Evolutionary conservation across 2,113 vertebrate genomes (phyloP), one percentile per base, ranked within the genome.

Genomic region (Protomyctophum bolini): DNA sequence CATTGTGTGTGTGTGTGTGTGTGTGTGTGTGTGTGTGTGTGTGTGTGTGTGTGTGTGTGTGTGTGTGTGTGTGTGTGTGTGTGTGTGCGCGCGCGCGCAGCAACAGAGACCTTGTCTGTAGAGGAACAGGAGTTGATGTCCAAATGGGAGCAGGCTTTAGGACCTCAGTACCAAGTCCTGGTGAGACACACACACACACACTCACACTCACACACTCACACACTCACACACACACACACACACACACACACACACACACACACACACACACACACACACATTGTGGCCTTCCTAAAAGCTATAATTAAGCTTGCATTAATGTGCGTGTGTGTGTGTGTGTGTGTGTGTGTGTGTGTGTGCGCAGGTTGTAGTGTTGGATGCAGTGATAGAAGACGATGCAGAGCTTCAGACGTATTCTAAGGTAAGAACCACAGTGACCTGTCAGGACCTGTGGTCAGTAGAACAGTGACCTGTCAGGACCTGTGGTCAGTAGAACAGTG

Each of bases 391-490:
- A 58, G 95, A 96, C 4, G 96, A 98, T 63, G 93, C 81, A 0
- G 96, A 98, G 72, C 92, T 98, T 60, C 97, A 97, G 89, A 98
- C 95, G 56, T 98, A 94, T 76, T 98, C 97, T 0, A 98, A 98
- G 94, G 97, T 99, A 88, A 76, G 85, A 12, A 52, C 14, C 47
- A 3, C 21, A 21, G 21, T 21, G 21, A 21, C 21, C 21, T 21
- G 21, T 21, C 21, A 21, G 21, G 21, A 21, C 21, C 21, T 21
- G 21, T 21, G 21, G 21, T 21, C 21, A 21, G 21, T 21, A 21
- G 21, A 21, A 21, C 21, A 21, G 21, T 21, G 21, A 21, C 21
- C 21, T 21, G 21, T 21, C 2, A 21, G 21, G 21, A 21, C 21
- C 21, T 21, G 21, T 21, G 21, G 21, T 21, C 21, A 21, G n/a